phyloP scores from a whole-genome alignment of 2,888 invertebrate species.

The Pimpla rufipes region DNA sequence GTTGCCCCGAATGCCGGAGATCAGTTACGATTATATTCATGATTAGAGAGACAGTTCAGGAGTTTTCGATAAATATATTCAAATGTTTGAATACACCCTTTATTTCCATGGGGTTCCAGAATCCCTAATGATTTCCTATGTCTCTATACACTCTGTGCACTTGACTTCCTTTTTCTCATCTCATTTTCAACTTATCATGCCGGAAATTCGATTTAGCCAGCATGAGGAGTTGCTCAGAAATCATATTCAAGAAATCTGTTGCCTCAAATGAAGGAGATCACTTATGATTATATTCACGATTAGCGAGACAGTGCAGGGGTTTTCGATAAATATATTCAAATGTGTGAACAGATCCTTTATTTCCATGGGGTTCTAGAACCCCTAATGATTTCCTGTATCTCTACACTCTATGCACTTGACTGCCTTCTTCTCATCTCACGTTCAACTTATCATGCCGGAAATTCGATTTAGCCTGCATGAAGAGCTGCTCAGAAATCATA shows the following conservation, averaged over 20 bases:
- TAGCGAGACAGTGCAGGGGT: constrained; percentile 23
- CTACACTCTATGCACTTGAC: constrained; percentile 42
- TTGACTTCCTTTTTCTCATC: constrained; percentile 22
- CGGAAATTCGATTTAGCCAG: constrained; percentile 42
- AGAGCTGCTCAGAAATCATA: background rate
- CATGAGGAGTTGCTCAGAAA: background rate
- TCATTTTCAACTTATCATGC: constrained; percentile 6
- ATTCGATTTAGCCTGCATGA: constrained; percentile 23
- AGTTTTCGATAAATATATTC: constrained; percentile 53
- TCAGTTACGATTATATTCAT: constrained; percentile 39
- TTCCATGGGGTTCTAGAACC: too few relatives aligned
- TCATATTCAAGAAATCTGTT: background rate
- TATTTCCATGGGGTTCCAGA: too few relatives aligned
- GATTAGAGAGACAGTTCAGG: constrained; percentile 28
- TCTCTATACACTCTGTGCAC: constrained; percentile 41
- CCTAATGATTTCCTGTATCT: constrained; percentile 33
- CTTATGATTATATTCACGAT: constrained; percentile 36
- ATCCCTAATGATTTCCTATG: constrained; percentile 28
- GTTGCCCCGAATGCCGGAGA: constrained; percentile 6
- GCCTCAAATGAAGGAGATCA: constrained; percentile 15
- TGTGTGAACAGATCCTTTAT: too few relatives aligned
- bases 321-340: constrained; percentile 64
- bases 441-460: constrained; percentile 34
- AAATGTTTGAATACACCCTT: constrained; percentile 56
- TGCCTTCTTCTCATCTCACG: too few relatives aligned